Evolutionary conservation across 2,797 vertebrate genomes (phyloP).

Genomic region (Falco novaeseelandiae): DNA sequence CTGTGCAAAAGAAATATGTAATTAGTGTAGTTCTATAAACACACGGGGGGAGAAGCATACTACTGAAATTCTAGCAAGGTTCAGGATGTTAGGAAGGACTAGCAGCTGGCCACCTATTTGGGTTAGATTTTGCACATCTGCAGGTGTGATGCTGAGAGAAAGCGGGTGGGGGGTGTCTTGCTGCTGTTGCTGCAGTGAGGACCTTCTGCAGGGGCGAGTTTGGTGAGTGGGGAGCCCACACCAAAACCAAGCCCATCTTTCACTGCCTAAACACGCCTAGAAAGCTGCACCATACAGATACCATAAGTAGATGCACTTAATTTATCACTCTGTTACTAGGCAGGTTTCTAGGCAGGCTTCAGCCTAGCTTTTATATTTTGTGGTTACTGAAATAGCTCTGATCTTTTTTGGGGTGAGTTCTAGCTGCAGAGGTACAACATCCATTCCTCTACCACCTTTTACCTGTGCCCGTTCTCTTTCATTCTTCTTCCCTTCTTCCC

Average conservation of each 20-base stretch:
- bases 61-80: neutral
- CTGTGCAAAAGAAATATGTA: neutral
- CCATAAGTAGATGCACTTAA: constrained; percentile 28
- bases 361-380: neutral
- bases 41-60: neutral
- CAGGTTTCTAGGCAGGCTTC: constrained; percentile 58
- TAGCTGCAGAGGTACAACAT: neutral
- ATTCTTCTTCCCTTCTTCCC: neutral
- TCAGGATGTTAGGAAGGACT: neutral
- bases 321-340: constrained; percentile 53
- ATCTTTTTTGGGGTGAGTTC: neutral
- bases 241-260: neutral
- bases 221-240: neutral
- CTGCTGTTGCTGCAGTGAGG: neutral
- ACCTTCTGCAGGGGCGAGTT: neutral
- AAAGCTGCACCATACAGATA: neutral
- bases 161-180: neutral
- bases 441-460: neutral
- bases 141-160: neutral
- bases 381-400: constrained; percentile 42
- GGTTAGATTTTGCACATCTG: neutral
- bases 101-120: neutral
- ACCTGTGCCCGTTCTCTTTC: neutral
- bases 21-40: neutral
- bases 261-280: neutral